Evolutionary conservation across 2,113 vertebrate species (phyloP), one percentile per base, ranked within the genome.

Genomic region (Colius striatus): DNA sequence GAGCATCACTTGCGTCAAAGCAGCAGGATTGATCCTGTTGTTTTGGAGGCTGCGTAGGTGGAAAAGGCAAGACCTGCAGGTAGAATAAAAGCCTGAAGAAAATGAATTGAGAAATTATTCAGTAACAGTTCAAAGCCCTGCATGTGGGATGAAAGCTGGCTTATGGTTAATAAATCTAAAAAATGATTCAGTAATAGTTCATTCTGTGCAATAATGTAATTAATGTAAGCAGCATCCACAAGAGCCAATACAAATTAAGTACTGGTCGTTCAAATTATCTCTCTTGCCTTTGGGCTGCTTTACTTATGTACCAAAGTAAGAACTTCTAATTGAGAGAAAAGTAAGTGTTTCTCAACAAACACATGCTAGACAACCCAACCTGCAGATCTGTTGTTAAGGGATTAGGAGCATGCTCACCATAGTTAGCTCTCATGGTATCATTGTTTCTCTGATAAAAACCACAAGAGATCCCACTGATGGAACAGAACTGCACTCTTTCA

Each of bases 41-140:
- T 50, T 75, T 21, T 68, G 50, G 58, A 80, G 65, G 16, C 30
- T 76, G 27, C n/a, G 51, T 70, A 77, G 51, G 27, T 51, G 34
- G 76, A 71, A 88, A 83, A 93, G 60, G 82, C 62, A 65, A 79
- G 41, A 87, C 18, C 57, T 71, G 20, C 38, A 63, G 48, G 32
- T 81, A 3, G 45, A 84, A 84, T 32, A 85, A 81, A 93, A 93
- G 53, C 21, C 43, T 2, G 2, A 89, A 88, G 51, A 91, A 63
- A 81, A 89, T 6, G 0, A 90, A 73, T 29, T 89, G 66, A 87
- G 83, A 94, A 72, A 82, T 36, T 47, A 81, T 41, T 78, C 65
- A 87, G 57, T 57, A 89, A 45, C 26, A 89, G 77, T 87, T 97
- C 91, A 95, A 97, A 93, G 80, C 62, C n/a, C 48, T 82, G 45